Evolutionary conservation across 2,888 invertebrate genomes (phyloP).

Genomic region (Platerodrilus igneus): DNA sequence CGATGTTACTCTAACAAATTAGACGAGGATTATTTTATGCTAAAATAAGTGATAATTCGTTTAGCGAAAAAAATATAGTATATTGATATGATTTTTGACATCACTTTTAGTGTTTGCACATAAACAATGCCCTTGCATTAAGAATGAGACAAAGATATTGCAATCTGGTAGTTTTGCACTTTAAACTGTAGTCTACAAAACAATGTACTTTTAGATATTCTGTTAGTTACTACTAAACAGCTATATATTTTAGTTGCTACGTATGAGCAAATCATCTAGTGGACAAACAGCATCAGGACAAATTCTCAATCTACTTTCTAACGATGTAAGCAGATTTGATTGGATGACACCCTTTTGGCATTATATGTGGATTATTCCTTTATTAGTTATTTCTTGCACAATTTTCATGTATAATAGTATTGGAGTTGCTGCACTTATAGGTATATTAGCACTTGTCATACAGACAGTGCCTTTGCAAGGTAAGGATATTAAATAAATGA

Average conservation of each 20-base stretch:
- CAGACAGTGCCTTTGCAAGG: slow-evolving; percentile 55
- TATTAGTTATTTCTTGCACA: slow-evolving; percentile 65
- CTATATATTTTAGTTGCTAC: slow-evolving; percentile 50
- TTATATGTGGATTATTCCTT: slow-evolving; percentile 76
- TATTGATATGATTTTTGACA: too few species aligned
- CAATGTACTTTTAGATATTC: too few species aligned
- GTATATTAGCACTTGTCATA: slow-evolving; percentile 54
- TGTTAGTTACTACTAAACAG: too few species aligned
- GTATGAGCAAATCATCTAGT: slow-evolving; percentile 63
- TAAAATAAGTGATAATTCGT: too few species aligned
- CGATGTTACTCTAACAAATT: too few species aligned
- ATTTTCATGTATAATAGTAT: slow-evolving; percentile 56
- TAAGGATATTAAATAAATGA: slow-evolving; percentile 26
- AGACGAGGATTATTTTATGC: too few species aligned
- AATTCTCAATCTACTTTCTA: slow-evolving; percentile 78
- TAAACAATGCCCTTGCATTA: background rate
- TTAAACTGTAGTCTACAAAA: too few species aligned
- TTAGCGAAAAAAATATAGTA: too few species aligned
- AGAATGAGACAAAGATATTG: too few species aligned
- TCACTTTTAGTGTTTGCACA: too few species aligned
- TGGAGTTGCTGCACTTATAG: slow-evolving; percentile 56
- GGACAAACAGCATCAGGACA: slow-evolving; percentile 80
- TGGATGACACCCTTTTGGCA: slow-evolving; percentile 64
- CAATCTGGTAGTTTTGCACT: too few species aligned
- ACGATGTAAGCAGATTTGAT: slow-evolving; percentile 81